These are phyloP conservation scores for Hippopotamus amphibius DNA, from an alignment of 2,113 vertebrate genomes.

Conservation along the genomic window DNA sequence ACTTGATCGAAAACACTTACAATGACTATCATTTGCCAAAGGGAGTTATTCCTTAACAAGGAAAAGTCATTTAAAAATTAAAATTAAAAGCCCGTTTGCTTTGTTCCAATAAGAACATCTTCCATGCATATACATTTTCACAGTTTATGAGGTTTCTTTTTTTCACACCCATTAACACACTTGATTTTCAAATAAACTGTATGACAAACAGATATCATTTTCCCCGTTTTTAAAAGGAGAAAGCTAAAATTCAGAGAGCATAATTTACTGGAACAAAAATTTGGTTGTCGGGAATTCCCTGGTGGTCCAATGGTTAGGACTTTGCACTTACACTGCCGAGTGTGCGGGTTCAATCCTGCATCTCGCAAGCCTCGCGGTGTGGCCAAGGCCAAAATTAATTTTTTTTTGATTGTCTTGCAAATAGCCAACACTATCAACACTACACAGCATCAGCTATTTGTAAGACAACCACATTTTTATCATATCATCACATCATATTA, in stretches of 20 bases:
- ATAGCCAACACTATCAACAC: not conserved
- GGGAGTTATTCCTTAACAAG: conserved; percentile 65
- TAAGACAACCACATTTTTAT: not conserved
- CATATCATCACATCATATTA: not conserved
- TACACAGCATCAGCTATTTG: not conserved
- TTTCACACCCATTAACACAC: not conserved
- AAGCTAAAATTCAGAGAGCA: not conserved
- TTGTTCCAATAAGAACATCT: conserved; percentile 34
- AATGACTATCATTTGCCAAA: conserved; percentile 76
- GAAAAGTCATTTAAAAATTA: conserved; percentile 73
- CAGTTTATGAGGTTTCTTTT: conserved; percentile 34
- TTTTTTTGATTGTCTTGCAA: not conserved
- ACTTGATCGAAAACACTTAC: conserved; percentile 75
- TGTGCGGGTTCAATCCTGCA: not conserved
- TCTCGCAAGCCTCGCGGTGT: accelerated
- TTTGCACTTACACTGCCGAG: not conserved
- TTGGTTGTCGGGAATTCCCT: not conserved
- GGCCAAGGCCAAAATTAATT: not conserved
- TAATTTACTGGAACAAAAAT: not conserved
- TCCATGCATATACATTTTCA: not conserved
- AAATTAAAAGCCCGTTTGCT: conserved; percentile 43
- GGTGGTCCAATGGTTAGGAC: not conserved
- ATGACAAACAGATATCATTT: not conserved
- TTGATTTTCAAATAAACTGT: conserved; percentile 49
- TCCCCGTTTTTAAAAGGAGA: not conserved